Evolutionary conservation across 2,797 vertebrate genomes (phyloP).

Genomic region (Chrysocyon brachyurus): DNA sequence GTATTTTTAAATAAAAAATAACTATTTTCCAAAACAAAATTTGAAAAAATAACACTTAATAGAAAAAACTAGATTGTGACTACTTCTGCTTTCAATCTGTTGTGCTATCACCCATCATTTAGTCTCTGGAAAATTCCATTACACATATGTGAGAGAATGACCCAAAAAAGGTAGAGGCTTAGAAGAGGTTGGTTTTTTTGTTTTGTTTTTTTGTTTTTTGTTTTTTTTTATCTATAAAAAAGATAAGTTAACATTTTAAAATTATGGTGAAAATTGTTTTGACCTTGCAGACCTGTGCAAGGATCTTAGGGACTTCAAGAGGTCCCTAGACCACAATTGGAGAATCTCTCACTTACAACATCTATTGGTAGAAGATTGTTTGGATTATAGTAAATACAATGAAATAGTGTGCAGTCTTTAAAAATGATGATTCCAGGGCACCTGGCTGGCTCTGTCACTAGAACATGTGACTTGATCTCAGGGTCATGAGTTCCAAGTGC

Average conservation of each 20-base stretch:
- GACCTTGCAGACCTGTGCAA: background rate
- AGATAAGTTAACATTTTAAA: background rate
- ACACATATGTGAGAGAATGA: background rate
- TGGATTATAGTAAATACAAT: background rate
- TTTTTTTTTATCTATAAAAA: background rate
- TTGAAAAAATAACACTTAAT: background rate
- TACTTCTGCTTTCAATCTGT: background rate
- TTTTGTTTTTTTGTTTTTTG: background rate
- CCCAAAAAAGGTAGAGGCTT: background rate
- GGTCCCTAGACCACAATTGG: background rate
- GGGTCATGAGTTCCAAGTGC: background rate
- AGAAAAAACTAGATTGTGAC: background rate
- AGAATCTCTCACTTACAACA: background rate
- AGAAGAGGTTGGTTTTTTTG: background rate
- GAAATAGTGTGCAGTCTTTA: slow-evolving; percentile 1
- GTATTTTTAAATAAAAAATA: slow-evolving; percentile 23
- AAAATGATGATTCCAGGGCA: background rate
- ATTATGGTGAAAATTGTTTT: slow-evolving; percentile 12
- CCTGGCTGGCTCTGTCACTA: background rate
- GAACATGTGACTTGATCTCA: background rate
- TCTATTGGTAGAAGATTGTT: background rate
- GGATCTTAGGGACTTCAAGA: background rate
- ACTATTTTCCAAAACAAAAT: slow-evolving; percentile 47
- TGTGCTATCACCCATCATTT: background rate
- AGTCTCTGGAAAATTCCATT: slow-evolving; percentile 21